Base-by-base conservation (phyloP, 2,113 vertebrate genomes). In the Platanista minor region DNA sequence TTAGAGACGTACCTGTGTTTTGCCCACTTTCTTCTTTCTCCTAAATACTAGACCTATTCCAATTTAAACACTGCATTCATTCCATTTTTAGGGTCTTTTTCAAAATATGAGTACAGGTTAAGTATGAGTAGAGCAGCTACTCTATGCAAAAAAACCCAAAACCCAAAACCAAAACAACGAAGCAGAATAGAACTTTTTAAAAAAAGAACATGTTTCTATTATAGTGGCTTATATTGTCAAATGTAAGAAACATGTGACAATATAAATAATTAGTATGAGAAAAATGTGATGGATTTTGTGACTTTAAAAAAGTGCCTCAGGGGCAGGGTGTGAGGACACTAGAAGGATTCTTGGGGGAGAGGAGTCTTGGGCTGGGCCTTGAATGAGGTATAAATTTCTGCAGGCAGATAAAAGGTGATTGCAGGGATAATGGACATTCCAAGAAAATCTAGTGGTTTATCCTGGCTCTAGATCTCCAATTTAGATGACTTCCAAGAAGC, bases 361-460 rank as follows among this genome's bases (percentile, higher is more conserved):
- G n/a, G 23, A 75, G 41, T 64, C 62, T 84, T 59, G 67, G n/a
- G 27, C 29, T 71, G 13, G 25, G 10, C 25, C 49, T 90, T 74
- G 29, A 66, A 57, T 57, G 69, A 90, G 78, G 78, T 49, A 57
- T 69, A 74, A 54, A 67, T 93, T 43, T 88, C 95, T 91, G 14
- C 23, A 92, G 87, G 33, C 90, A 95, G 94, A 93, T 96, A 92
- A 91, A 80, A 93, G 64, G 75, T 71, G 69, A 95, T 64, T 2
- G 5, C 6, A 8, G 21, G 62, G 67, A 9, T 67, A 89, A 91
- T 64, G 57, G 64, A 49, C 52, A 59, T 95, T 97, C 87, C 90
- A 87, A 96, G 84, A 96, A 97, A 94, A 90, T 64, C 36, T 52
- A 80, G 69, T 82, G 90, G 75, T 96, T 98, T 97, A 41, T 80